phyloP scores from a whole-genome alignment of 2,113 vertebrate species.

The Forbesichthys papilliferus region DNA sequence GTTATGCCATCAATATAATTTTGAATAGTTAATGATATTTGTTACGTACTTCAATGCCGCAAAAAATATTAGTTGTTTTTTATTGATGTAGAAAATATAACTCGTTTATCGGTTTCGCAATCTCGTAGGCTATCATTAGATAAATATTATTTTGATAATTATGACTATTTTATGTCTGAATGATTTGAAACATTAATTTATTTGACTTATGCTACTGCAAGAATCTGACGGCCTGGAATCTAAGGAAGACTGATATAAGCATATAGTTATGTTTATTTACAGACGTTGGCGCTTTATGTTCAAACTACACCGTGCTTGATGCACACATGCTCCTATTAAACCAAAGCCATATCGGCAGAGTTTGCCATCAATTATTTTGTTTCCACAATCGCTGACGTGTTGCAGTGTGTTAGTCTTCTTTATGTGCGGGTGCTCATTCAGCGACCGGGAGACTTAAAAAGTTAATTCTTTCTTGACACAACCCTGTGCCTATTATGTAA shows the following conservation, averaged over 20 bases:
- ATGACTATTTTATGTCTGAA: too few relatives aligned
- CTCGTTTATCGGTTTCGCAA: background rate
- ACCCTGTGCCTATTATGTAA: slow-evolving; percentile 79
- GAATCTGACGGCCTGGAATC: too few relatives aligned
- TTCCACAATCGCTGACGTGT: slow-evolving; percentile 52
- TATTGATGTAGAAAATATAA: background rate
- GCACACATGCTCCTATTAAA: slow-evolving; percentile 2
- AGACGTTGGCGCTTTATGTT: too few relatives aligned
- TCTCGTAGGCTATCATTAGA: too few relatives aligned
- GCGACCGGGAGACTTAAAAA: slow-evolving; percentile 62
- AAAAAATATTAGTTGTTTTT: too few relatives aligned
- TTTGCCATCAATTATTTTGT: slow-evolving; percentile 60
- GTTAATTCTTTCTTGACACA: slow-evolving; percentile 77
- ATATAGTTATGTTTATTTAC: too few relatives aligned
- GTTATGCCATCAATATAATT: slow-evolving; percentile 28
- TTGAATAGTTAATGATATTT: background rate
- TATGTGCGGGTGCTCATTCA: slow-evolving; percentile 66
- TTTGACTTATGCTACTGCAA: too few relatives aligned
- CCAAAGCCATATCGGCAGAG: slow-evolving; percentile 7
- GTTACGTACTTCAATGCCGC: background rate
- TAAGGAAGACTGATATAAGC: too few relatives aligned
- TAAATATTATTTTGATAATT: too few relatives aligned
- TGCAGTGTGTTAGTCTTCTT: slow-evolving; percentile 54
- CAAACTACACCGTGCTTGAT: too few relatives aligned
- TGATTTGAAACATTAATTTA: too few relatives aligned